Percentiles rank a stretch among this genome's conserved stretches.
Conservation (phyloP, 2,113 vertebrate genomes). For the Neodontobutis hainanensis region DNA sequence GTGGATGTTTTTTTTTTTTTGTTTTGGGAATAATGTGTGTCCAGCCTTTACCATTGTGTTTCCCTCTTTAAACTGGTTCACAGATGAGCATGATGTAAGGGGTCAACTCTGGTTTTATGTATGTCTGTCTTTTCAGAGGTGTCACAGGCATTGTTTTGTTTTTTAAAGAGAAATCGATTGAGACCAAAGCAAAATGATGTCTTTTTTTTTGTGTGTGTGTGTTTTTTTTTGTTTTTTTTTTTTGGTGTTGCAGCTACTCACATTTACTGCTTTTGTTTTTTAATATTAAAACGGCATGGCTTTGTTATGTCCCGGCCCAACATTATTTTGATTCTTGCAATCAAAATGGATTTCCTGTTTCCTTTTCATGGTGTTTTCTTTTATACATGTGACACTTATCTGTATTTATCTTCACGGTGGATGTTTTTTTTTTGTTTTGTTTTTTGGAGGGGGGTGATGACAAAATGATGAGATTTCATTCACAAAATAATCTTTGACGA, state of each 20-base stretch:
- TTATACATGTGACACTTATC: constrained; percentile 28
- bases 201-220: background rate
- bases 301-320: constrained; percentile 44
- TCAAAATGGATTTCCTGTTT: constrained; percentile 60
- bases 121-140: constrained; percentile 6
- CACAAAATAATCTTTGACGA: constrained; percentile 22
- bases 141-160: background rate
- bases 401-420: constrained; percentile 27
- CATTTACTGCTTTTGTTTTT: background rate
- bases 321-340: constrained; percentile 63
- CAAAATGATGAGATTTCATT: constrained; percentile 53
- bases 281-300: constrained; percentile 68
- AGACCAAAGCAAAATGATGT: background rate
- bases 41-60: constrained; percentile 24
- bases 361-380: constrained; percentile 26
- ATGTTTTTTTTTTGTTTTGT: constrained; percentile 10
- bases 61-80: constrained; percentile 42
- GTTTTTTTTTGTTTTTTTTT: no score
- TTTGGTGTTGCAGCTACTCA: background rate
- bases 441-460: constrained; percentile 13
- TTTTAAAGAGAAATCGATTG: background rate
- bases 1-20: constrained; percentile 13
- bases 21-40: background rate
- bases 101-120: constrained; percentile 10
- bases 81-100: constrained; percentile 24